A percentile compares a stretch with the other conserved stretches of the same genome.
Evolutionary conservation across 2,797 vertebrate species (phyloP).

Genomic region (Spizella passerina): DNA sequence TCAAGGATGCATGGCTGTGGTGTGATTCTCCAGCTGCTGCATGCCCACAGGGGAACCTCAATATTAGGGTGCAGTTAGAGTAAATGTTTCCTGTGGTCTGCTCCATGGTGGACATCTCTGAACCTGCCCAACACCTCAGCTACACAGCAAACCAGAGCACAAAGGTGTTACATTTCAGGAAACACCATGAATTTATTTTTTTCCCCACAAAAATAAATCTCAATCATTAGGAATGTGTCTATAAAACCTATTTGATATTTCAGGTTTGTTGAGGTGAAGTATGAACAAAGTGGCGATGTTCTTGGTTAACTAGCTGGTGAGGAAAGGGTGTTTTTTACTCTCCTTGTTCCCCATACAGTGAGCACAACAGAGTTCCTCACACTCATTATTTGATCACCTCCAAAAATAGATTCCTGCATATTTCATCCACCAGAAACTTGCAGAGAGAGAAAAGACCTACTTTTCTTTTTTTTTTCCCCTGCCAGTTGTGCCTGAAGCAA

Average conservation of each 20-base stretch:
- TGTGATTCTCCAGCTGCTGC: background rate
- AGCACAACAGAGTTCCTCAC: background rate
- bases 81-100: background rate
- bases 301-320: background rate
- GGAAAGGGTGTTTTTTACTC: background rate
- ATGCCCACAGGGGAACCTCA: fast-evolving
- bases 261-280: background rate
- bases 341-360: background rate
- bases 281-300: background rate
- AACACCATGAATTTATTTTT: background rate
- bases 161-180: background rate
- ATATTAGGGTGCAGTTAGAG: background rate
- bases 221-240: background rate
- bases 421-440: slow-evolving; percentile 5
- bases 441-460: background rate
- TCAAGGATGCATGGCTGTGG: fast-evolving
- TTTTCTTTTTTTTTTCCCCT: background rate
- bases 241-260: background rate
- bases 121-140: background rate
- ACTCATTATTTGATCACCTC: background rate
- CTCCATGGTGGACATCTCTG: fast-evolving
- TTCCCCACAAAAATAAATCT: background rate
- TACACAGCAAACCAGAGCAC: fast-evolving
- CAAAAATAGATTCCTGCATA: slow-evolving; percentile 2
- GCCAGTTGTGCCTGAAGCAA: slow-evolving; percentile 3